Evolutionary conservation across 2,797 vertebrate species (phyloP).

Genomic region (Catamblyrhynchus diadema): DNA sequence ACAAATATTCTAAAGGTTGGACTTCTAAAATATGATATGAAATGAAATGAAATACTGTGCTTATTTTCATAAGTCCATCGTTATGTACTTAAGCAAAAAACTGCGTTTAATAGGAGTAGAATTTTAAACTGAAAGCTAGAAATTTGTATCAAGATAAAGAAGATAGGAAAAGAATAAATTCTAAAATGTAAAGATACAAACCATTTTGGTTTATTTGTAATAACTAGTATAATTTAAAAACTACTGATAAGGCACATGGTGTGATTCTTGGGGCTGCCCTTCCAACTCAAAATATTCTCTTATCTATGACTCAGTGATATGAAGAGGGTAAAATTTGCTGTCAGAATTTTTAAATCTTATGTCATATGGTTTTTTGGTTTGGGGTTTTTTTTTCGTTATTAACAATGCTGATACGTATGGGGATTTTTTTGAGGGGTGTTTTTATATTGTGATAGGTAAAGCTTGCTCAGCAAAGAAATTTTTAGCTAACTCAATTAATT

Average conservation of each 20-base stretch:
- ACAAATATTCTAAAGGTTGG: background rate
- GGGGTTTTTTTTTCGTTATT: background rate
- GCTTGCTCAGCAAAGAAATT: background rate
- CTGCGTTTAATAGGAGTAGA: background rate
- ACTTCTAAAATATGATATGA: background rate
- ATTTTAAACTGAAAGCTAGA: background rate
- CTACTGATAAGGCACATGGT: background rate
- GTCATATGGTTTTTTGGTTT: background rate
- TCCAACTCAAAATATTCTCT: background rate
- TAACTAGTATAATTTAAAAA: background rate
- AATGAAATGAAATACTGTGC: background rate
- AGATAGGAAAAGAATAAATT: background rate
- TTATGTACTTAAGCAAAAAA: background rate
- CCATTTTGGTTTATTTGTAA: background rate
- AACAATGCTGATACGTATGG: background rate
- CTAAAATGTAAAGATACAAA: background rate
- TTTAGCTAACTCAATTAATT: background rate
- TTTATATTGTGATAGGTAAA: background rate
- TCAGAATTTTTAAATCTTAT: background rate
- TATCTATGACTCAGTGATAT: background rate
- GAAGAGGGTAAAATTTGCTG: background rate
- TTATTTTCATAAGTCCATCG: background rate
- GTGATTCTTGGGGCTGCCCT: background rate
- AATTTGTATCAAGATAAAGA: background rate
- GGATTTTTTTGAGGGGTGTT: fast-evolving